Conservation (phyloP, 2,888 invertebrate genomes). For the Melanchra persicariae region DNA sequence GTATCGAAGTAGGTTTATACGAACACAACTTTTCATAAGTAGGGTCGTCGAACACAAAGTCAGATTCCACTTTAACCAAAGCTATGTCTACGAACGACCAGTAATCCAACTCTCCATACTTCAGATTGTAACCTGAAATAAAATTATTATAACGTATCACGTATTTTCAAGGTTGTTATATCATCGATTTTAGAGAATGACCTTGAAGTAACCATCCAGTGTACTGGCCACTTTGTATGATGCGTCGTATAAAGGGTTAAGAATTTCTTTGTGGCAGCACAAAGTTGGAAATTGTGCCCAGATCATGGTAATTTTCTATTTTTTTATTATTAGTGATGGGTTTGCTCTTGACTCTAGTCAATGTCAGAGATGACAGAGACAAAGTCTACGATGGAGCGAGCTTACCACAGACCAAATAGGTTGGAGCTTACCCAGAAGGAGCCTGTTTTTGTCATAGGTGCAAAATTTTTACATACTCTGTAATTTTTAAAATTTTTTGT, state of each 20-base stretch:
- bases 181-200: background rate
- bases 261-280: background rate
- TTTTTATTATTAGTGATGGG: no score
- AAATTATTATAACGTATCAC: background rate
- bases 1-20: conserved; percentile 67
- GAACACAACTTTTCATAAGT: conserved; percentile 55
- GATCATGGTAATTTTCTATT: no score
- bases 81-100: conserved; percentile 79
- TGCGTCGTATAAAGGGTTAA: background rate
- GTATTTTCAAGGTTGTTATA: background rate
- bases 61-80: conserved; percentile 72
- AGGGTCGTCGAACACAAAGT: conserved; percentile 64
- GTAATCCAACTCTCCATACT: conserved; percentile 67
- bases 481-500: no score
- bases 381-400: no score
- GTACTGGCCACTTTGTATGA: background rate
- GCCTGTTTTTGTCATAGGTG: no score
- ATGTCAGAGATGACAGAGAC: no score
- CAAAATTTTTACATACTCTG: no score
- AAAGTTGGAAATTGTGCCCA: background rate
- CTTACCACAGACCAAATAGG: no score
- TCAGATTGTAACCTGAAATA: conserved; percentile 72
- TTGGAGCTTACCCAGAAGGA: no score
- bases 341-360: no score
- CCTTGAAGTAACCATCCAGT: background rate